Base-by-base conservation (phyloP, 1,140 invertebrate genomes). In the Saccostrea echinata region DNA sequence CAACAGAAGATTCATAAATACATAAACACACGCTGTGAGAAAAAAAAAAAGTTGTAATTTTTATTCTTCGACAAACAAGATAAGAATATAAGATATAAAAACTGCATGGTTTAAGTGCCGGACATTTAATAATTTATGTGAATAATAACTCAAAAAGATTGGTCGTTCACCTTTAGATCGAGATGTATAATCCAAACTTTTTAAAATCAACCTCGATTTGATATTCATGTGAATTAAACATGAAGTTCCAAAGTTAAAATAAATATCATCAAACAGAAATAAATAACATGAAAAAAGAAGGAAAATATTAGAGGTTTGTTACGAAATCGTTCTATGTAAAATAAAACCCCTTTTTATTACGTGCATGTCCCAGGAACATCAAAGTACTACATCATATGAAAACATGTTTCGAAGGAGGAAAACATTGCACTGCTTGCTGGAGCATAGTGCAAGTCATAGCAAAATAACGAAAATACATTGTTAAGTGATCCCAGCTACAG, bases 41-140 rank as follows among this genome's bases (percentile, higher is more conserved):
- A n/a, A 61, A 6, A 18, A 21, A 61, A 18, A 0, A 4, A 21
- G 55, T 35, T 16, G 68, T 33, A 76, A 76, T 76, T 30, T 76
- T 76, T 76, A 30, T 24, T 76, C 16, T 16, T 30, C 27, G 16
- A 27, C 68, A 76, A 76, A 30, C 27, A 76, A 11, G 68, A 76
- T 76, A 76, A 76, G 68, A 30, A 13, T 11, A 30, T 16, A 76
- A 33, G 33, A 13, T 16, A 76, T 27, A 33, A 33, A 30, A 33
- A 27, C 30, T 12, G 30, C 16, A 76, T n/a, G 18, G 55, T 61
- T 61, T 30, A 71, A 33, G 68, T 16, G 12, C 13, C 30, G 68
- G 68, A 76, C 68, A 76, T 30, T 76, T 16, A 33, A 76, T 76
- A 76, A 76, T 76, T 27, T 76, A 76, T 76, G 68, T 33, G 24